Conservation (phyloP, 1,140 invertebrate species). For the Vanessa atalanta region DNA sequence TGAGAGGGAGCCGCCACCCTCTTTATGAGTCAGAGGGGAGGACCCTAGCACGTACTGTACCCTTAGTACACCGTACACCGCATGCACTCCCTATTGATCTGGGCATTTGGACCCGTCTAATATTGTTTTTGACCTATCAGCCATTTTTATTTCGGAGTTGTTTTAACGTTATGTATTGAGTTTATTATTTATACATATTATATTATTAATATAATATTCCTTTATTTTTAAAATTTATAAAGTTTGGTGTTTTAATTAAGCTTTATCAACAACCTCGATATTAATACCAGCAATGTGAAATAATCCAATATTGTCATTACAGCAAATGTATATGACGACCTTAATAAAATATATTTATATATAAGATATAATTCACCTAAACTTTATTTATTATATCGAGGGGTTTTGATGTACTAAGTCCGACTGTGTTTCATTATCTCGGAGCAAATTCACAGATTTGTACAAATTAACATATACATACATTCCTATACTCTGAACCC, state of each 20-base stretch:
- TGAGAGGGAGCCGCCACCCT: slow-evolving; percentile 72
- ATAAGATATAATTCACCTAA: too few relatives aligned
- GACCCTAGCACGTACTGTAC: slow-evolving; percentile 70
- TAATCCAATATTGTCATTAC: too few relatives aligned
- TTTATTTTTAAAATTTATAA: too few relatives aligned
- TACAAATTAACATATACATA: slow-evolving; percentile 16
- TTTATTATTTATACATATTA: not conserved
- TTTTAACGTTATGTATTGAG: not conserved
- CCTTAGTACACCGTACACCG: slow-evolving; percentile 54
- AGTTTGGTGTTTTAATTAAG: too few relatives aligned
- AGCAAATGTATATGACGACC: too few relatives aligned
- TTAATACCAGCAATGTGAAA: too few relatives aligned
- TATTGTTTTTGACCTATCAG: slow-evolving; percentile 40
- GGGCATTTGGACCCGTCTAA: slow-evolving; percentile 47
- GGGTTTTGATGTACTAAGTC: too few relatives aligned
- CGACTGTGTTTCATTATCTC: too few relatives aligned
- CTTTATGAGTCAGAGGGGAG: slow-evolving; percentile 78
- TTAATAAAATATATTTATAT: too few relatives aligned
- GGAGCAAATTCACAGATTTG: slow-evolving; percentile 19
- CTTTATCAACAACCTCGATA: too few relatives aligned
- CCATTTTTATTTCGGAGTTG: slow-evolving; percentile 17
- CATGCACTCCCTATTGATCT: slow-evolving; percentile 72
- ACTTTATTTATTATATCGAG: not conserved
- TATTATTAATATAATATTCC: too few relatives aligned
- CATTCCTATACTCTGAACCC: too few relatives aligned